Base-by-base conservation (phyloP, 2,888 invertebrate genomes). In the Agapostemon virescens region DNA sequence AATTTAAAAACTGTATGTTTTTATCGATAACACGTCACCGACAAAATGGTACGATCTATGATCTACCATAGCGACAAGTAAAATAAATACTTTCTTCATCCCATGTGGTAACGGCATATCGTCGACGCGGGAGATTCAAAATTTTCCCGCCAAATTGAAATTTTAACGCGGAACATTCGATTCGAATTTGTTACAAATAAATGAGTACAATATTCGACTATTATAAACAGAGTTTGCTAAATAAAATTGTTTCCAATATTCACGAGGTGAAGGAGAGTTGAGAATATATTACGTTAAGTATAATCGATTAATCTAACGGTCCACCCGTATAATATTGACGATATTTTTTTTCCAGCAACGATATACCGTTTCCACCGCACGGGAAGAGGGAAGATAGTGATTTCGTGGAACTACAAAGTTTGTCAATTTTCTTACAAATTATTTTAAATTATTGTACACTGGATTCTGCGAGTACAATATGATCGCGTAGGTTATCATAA, bases 381-480 rank as follows among this genome's bases (percentile, higher is more conserved):
- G 36, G 20, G 38, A 63, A 36, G 4, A 63, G 20, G 36, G 33
- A 63, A 61, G 33, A 61, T 61, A 61, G 30, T 9, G 11, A 33
- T 30, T 3, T 61, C 17, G 11, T 20, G n/a, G 20, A n/a, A 20
- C 15, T 33, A 30, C 13, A 36, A 63, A 13, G n/a, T 2, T n/a
- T 36, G 13, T 33, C 17, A 2, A 36, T 2, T 36, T 13, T 36
- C 36, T 52, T 9, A n/a, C 9, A n/a, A 36, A 63, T 63, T 33
- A 61, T 33, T n/a, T n/a, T n/a, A n/a, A n/a, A n/a, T n/a, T n/a
- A n/a, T n/a, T n/a, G n/a, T 91, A 88, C 66, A 98, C 97, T 1
- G 98, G 98, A 93, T 97, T 97, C 93, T 96, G 96, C 9, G 98
- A 96, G 93, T 98, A 98, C 90, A 98, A 94, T 87, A 96, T 95